phyloP scores from a whole-genome alignment of 1,140 invertebrate species.

The Lasioglossum albipes region DNA sequence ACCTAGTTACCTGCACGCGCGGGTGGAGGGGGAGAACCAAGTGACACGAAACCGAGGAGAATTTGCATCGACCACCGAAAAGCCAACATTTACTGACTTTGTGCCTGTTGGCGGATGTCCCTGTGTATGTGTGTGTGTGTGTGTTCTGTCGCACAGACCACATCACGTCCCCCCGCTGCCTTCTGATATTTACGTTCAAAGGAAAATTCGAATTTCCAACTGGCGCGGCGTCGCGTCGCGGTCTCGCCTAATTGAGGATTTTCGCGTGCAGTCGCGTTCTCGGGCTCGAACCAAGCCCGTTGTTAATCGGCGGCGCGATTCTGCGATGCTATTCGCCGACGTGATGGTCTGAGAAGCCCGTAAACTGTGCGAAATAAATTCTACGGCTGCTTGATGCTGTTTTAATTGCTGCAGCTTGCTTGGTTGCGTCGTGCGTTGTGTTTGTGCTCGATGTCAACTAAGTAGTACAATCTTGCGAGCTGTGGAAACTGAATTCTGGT shows the following conservation, averaged over 20 bases:
- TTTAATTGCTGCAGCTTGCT: no score
- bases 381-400: no score
- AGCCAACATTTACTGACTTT: background rate
- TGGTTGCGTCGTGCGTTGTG: no score
- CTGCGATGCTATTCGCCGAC: background rate
- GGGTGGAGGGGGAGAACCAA: background rate
- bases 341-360: no score
- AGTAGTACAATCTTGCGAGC: no score
- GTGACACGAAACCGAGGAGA: slow-evolving; percentile 11
- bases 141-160: background rate
- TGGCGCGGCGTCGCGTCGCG: background rate
- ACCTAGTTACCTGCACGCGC: slow-evolving; percentile 37
- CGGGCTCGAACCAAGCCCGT: background rate
- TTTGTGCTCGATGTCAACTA: no score
- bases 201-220: background rate
- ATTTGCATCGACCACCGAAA: background rate
- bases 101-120: background rate
- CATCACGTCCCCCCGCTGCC: background rate
- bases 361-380: no score
- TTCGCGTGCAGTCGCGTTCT: background rate
- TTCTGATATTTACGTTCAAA: background rate
- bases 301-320: background rate
- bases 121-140: background rate
- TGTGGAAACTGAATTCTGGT: no score
- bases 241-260: slow-evolving; percentile 6